phyloP scores from a whole-genome alignment of 2,797 vertebrate species.

The Podarcis siculus region DNA sequence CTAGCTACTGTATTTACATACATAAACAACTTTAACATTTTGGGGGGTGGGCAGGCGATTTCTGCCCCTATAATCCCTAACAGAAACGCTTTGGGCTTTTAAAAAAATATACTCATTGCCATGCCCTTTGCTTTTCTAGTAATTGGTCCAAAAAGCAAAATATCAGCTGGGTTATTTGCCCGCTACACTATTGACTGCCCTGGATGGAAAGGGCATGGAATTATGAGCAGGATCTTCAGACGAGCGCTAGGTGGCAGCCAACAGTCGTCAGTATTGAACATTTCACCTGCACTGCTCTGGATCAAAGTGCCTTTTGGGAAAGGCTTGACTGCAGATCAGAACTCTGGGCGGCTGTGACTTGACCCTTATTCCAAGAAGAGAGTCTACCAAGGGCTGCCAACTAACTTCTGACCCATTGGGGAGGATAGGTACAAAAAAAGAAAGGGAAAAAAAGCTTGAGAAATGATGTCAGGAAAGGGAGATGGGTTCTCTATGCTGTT shows the following conservation, averaged over 20 bases:
- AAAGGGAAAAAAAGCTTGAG: not conserved
- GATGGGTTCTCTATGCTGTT: not conserved
- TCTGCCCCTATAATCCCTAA: too few species aligned
- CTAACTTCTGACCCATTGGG: not conserved
- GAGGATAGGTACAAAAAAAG: not conserved
- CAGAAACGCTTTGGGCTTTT: too few species aligned
- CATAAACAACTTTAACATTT: too few species aligned
- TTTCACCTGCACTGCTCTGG: not conserved
- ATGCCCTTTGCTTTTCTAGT: not conserved
- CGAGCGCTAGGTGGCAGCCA: conserved; percentile 62
- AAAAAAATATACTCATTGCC: too few species aligned
- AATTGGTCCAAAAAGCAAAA: not conserved
- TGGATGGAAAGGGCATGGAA: not conserved
- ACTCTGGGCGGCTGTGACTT: not conserved
- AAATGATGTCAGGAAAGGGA: not conserved
- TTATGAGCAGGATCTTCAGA: not conserved
- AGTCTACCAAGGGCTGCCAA: not conserved
- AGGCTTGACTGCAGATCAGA: not conserved
- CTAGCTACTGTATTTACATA: too few species aligned
- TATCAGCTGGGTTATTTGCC: not conserved
- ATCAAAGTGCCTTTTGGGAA: not conserved
- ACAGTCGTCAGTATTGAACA: not conserved
- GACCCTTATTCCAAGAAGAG: not conserved
- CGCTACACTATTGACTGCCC: too few species aligned
- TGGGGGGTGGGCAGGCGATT: too few species aligned